A percentile compares a stretch with the other conserved stretches of the same genome.
Evolutionary conservation across 2,797 vertebrate species (phyloP).

Genomic region (Bufotes viridis): DNA sequence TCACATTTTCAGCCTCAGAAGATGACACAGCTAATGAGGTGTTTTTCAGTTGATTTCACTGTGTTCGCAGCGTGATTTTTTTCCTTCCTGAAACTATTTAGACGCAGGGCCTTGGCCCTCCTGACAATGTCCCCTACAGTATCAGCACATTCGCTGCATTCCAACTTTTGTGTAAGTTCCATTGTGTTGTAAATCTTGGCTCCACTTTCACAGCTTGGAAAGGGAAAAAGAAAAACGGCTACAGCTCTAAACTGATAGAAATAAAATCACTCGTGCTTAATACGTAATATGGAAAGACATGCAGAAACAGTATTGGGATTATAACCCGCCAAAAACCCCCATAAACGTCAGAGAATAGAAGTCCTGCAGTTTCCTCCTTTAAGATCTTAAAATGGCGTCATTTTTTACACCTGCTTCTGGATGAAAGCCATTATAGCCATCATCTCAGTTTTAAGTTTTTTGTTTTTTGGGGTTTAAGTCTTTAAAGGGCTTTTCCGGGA

Average conservation of each 20-base stretch:
- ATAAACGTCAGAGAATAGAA: neutral
- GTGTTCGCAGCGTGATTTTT: constrained; percentile 40
- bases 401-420: neutral
- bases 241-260: neutral
- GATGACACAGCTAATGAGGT: constrained; percentile 18
- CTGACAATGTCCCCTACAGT: constrained; percentile 45
- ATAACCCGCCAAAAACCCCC: neutral
- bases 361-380: neutral
- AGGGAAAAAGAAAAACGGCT: constrained; percentile 14
- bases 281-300: neutral
- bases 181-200: constrained; percentile 54
- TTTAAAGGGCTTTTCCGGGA: no score
- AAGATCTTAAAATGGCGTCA: neutral
- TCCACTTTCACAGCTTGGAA: constrained; percentile 15
- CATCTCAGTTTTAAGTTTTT: neutral
- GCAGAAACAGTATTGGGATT: neutral
- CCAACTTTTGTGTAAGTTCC: constrained; percentile 46
- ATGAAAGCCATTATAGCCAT: neutral
- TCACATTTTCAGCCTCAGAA: neutral
- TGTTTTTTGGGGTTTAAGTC: neutral
- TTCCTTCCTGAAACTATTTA: constrained; percentile 51
- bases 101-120: constrained; percentile 1
- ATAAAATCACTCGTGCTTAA: neutral
- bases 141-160: constrained; percentile 58
- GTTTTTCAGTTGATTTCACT: neutral